phyloP scores from a whole-genome alignment of 2,797 vertebrate genomes.

The Crotalus adamanteus region DNA sequence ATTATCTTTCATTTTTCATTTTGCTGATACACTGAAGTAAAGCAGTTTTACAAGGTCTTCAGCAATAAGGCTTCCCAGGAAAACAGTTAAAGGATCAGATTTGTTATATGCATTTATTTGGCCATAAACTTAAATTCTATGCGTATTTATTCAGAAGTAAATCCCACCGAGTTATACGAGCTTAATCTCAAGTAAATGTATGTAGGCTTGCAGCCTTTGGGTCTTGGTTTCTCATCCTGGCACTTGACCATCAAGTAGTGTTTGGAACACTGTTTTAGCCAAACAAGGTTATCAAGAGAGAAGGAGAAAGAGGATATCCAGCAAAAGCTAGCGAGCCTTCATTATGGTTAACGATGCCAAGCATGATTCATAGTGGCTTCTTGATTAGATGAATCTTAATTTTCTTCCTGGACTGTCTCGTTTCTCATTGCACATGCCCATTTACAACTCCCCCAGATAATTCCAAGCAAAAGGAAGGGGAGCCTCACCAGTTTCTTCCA shows the following conservation, averaged over 20 bases:
- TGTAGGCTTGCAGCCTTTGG: neutral
- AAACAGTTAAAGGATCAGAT: neutral
- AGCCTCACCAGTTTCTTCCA: neutral
- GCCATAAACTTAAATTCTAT: neutral
- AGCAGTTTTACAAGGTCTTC: neutral
- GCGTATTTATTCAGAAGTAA: neutral
- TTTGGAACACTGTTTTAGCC: neutral
- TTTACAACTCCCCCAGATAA: neutral
- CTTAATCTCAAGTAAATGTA: neutral
- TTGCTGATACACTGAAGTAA: neutral
- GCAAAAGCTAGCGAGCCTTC: neutral
- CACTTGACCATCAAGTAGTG: neutral
- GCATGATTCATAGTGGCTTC: neutral
- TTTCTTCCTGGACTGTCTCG: neutral
- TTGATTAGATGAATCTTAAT: neutral
- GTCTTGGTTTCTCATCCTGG: neutral
- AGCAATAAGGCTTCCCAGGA: neutral
- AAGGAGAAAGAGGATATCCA: neutral
- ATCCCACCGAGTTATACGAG: neutral
- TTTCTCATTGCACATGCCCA: neutral
- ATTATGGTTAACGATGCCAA: neutral
- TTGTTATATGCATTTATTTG: neutral
- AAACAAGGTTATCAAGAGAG: neutral
- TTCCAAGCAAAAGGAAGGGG: neutral
- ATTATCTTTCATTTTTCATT: neutral